These are phyloP conservation scores for Nothoprocta pentlandii DNA, from an alignment of 2,113 vertebrate species.

Conservation along the genomic window DNA sequence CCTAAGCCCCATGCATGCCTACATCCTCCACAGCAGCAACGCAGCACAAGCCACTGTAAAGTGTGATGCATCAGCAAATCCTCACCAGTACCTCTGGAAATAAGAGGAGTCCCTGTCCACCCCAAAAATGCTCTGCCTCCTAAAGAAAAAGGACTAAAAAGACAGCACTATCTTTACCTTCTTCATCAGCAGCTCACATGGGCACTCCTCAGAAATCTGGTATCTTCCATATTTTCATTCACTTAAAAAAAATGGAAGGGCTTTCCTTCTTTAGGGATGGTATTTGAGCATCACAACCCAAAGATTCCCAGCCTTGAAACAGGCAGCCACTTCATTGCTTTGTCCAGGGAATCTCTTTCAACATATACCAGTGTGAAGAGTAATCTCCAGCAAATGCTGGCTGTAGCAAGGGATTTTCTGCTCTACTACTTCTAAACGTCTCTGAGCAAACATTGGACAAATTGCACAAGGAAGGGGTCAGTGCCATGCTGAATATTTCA, in stretches of 20 bases:
- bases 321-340: constrained; percentile 5
- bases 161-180: not conserved
- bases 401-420: constrained; percentile 67
- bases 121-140: not conserved
- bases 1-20: not conserved
- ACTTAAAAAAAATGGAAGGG: not conserved
- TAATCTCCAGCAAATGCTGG: constrained; percentile 54
- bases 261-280: not conserved
- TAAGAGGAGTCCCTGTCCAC: not conserved
- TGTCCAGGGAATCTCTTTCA: not conserved
- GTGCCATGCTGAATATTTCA: constrained; percentile 64
- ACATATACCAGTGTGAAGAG: constrained; percentile 15
- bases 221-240: not conserved
- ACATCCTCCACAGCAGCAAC: not conserved
- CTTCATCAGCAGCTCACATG: not conserved
- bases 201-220: not conserved
- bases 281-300: not conserved
- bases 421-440: constrained; percentile 59
- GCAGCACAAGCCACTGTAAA: not conserved
- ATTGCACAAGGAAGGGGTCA: constrained; percentile 61
- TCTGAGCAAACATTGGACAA: constrained; percentile 57
- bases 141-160: not conserved
- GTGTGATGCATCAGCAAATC: not conserved
- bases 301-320: constrained; percentile 3
- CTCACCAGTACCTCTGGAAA: not conserved